phyloP scores from a whole-genome alignment of 2,113 vertebrate species.

The Channa argus region DNA sequence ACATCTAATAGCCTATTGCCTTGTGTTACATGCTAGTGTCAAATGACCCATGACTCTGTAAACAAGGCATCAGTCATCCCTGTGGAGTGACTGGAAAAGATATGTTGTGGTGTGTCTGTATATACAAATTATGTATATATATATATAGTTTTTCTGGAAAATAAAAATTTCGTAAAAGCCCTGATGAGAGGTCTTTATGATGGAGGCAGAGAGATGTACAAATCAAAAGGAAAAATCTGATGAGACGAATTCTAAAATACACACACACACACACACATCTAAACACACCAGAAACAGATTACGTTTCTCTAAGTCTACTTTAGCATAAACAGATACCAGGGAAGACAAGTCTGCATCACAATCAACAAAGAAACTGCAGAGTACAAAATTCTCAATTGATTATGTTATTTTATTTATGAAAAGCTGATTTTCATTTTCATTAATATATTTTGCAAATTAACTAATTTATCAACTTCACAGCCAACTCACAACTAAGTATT shows the following conservation, averaged over 20 bases:
- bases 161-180: no score
- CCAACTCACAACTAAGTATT: neutral
- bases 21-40: no score
- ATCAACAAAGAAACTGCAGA: conserved; percentile 1
- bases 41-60: no score
- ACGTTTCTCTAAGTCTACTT: conserved; percentile 9
- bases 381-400: neutral
- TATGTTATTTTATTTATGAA: neutral
- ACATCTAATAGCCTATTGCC: no score
- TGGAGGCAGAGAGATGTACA: no score
- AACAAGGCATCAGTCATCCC: no score
- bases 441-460: conserved; percentile 12
- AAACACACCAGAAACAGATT: conserved; percentile 8
- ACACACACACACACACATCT: conserved; percentile 12
- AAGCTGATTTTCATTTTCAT: neutral
- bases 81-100: no score
- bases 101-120: no score
- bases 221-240: neutral
- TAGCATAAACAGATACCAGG: conserved; percentile 1
- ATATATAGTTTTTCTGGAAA: no score
- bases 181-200: no score
- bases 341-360: neutral
- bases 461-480: no score
- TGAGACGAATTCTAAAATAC: conserved; percentile 2
- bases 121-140: no score